Evolutionary conservation across 2,113 vertebrate species (phyloP).

Genomic region (Melanostigma gelatinosum): DNA sequence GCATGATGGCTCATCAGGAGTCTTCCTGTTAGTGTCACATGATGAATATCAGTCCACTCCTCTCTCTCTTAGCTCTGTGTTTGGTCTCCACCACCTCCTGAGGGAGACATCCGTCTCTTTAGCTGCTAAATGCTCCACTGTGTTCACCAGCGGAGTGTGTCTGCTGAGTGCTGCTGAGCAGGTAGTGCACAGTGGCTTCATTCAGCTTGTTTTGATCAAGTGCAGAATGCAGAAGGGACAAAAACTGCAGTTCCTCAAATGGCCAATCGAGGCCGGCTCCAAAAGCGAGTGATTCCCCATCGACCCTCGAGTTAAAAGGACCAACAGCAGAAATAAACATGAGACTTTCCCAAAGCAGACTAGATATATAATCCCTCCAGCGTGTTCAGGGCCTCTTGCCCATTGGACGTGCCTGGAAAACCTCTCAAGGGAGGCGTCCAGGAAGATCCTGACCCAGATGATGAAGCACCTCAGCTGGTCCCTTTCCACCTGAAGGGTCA

Average conservation of each 20-base stretch:
- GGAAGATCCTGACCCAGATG: not conserved
- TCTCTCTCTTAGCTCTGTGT: too few relatives aligned
- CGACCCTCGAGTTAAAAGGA: not conserved
- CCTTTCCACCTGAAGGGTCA: not conserved
- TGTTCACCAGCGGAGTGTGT: not conserved
- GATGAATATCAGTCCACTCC: not conserved
- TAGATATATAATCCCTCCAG: not conserved
- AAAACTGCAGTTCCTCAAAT: not conserved
- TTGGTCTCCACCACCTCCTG: too few relatives aligned
- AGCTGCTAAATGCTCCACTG: not conserved
- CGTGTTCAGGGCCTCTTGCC: not conserved
- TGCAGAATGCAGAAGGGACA: not conserved
- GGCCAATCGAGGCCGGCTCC: not conserved
- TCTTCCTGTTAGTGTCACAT: not conserved
- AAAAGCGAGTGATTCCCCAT: not conserved
- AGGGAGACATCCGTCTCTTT: not conserved
- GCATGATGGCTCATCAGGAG: not conserved
- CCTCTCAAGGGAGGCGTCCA: not conserved
- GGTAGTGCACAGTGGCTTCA: not conserved
- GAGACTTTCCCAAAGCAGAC: not conserved
- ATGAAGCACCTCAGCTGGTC: not conserved
- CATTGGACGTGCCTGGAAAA: not conserved
- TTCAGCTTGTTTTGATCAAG: not conserved
- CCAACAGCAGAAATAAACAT: not conserved
- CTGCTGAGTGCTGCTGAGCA: not conserved